Conservation (phyloP, 2,888 invertebrate genomes). For the Caenorhabditis imperialis region DNA sequence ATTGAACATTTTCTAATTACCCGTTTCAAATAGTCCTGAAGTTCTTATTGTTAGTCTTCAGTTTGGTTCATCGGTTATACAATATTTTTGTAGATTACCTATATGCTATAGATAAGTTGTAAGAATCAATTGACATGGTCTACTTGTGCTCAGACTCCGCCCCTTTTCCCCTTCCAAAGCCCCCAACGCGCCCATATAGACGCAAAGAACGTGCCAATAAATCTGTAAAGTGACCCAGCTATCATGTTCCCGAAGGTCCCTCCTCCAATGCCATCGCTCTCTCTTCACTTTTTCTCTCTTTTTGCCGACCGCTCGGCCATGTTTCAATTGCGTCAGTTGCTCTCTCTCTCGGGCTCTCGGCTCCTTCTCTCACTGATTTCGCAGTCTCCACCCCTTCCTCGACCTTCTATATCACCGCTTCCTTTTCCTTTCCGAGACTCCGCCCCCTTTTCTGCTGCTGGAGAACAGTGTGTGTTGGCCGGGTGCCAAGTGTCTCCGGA, state of each 20-base stretch:
- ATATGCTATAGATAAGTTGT: no score
- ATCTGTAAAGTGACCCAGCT: no score
- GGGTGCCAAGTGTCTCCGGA: conserved; percentile 13
- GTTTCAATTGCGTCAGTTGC: conserved; percentile 54
- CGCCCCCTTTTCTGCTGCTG: conserved; percentile 20
- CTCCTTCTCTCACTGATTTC: conserved; percentile 12
- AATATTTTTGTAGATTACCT: no score
- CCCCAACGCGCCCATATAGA: no score
- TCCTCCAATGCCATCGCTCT: conserved; percentile 1
- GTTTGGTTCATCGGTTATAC: no score
- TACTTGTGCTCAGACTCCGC: no score
- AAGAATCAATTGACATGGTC: no score
- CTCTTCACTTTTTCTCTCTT: conserved; percentile 27
- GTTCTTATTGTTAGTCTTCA: no score
- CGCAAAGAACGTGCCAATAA: no score
- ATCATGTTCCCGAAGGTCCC: conserved; percentile 20
- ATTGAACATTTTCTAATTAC: no score
- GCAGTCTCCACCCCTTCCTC: conserved; percentile 11
- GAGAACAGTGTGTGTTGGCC: conserved; percentile 18
- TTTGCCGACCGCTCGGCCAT: conserved; percentile 39
- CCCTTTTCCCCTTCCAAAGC: no score
- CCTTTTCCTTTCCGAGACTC: conserved; percentile 7
- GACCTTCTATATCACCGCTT: conserved; percentile 8
- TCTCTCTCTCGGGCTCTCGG: conserved; percentile 9
- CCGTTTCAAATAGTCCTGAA: no score